These are phyloP conservation scores for Apodemia hepburni DNA, from an alignment of 2,888 invertebrate genomes.

Conservation along the genomic window DNA sequence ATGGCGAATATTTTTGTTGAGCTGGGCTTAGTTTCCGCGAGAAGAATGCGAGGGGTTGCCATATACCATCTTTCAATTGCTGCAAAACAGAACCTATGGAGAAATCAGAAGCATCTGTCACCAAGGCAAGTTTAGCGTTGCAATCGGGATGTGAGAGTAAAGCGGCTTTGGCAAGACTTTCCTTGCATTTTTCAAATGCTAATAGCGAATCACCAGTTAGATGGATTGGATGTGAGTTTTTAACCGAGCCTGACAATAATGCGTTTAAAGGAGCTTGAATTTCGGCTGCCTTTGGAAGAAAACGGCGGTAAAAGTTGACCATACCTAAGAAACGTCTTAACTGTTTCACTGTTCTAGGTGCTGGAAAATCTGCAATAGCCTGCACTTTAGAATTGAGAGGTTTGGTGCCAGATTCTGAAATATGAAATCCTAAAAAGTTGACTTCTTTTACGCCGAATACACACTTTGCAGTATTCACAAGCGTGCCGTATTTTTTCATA, in stretches of 20 bases:
- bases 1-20: constrained; percentile 7
- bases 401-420: not conserved
- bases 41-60: constrained; percentile 6
- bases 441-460: constrained; percentile 19
- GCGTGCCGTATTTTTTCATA: constrained; percentile 20
- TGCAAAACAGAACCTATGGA: not conserved
- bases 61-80: not conserved
- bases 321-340: constrained; percentile 8
- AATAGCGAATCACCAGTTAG: constrained; percentile 2
- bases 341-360: not conserved
- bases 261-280: constrained; percentile 4
- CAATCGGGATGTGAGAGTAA: constrained; percentile 8
- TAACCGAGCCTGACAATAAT: not conserved
- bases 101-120: not conserved
- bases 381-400: constrained; percentile 10
- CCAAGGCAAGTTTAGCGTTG: constrained; percentile 2
- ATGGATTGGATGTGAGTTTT: constrained; percentile 6
- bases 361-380: not conserved
- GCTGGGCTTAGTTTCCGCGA: not conserved
- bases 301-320: constrained; percentile 11
- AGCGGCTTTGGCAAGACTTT: not conserved
- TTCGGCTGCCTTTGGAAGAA: constrained; percentile 6
- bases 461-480: constrained; percentile 19
- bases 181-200: constrained; percentile 2
- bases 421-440: constrained; percentile 16